Conservation (phyloP, 2,888 invertebrate species). For the Rhaphigaster nebulosa region DNA sequence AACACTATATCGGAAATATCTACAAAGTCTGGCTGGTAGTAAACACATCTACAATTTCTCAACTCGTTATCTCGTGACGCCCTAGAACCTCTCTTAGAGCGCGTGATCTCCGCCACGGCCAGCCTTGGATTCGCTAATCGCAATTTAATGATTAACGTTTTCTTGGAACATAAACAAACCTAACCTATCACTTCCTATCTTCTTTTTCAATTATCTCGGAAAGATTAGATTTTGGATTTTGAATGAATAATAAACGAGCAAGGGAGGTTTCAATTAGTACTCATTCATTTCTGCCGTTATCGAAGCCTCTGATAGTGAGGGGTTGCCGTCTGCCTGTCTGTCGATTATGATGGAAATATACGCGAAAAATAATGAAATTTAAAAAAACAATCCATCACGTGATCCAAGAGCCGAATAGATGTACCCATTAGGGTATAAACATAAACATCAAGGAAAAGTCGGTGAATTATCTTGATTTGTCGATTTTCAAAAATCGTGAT, state of each 20-base stretch:
- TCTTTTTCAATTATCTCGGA: conserved; percentile 1
- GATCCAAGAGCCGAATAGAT: too few relatives aligned
- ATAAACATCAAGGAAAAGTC: too few relatives aligned
- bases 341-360: not conserved
- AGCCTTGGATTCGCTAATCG: conserved; percentile 46
- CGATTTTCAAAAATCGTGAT: too few relatives aligned
- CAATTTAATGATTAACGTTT: conserved; percentile 21
- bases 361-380: not conserved
- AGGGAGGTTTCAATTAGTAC: not conserved
- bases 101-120: not conserved
- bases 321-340: conserved; percentile 6
- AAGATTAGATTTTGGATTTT: conserved; percentile 29
- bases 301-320: not conserved
- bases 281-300: not conserved
- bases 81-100: not conserved
- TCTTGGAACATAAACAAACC: conserved; percentile 40
- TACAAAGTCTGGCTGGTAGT: not conserved
- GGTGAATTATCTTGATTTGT: too few relatives aligned
- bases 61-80: not conserved
- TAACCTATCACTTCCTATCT: conserved; percentile 32
- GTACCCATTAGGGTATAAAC: too few relatives aligned
- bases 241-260: not conserved
- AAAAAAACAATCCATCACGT: too few relatives aligned
- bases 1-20: not conserved
- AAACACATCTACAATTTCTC: not conserved